Base-by-base conservation (phyloP, 1,140 invertebrate genomes). In the Sarcophaga bullata region DNA sequence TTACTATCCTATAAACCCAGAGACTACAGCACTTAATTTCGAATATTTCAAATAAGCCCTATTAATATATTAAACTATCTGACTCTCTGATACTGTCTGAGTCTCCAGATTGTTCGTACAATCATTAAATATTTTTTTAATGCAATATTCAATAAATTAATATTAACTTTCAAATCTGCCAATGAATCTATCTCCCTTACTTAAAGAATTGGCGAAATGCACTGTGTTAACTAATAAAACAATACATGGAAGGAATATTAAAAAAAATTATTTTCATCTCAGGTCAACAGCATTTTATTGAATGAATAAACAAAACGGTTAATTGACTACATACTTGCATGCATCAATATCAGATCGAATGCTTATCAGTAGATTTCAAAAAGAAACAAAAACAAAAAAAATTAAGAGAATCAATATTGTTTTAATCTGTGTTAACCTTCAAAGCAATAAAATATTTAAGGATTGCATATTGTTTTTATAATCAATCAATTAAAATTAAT, bases 251-350 rank as follows among this genome's bases (percentile, higher is more conserved):
- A 37, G 25, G 4, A 37, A 37, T 37, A 37, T 37, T 37, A 37
- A 37, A 37, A 37, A 37, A 37, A 37, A 37, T 37, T 37, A 37
- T 37, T n/a, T n/a, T 58, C 54, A 15, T 13, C 6, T 58, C 54
- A 58, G 54, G 54, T 58, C 54, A 58, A 58, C 54, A 58, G 54
- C 54, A 58, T 58, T 58, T 58, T 58, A 58, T 58, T 58, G 54
- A 58, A 15, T 58, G 54, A 58, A 58, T 58, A 37, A 37, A 37
- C 4, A 58, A n/a, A n/a, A 58, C 54, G 54, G 11, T 58, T 58
- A 58, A 58, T 15, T n/a, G 54, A n/a, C 54, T n/a, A 6, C 54
- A 58, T 13, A 58, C 54, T 58, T 58, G 15, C 13, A 58, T 37
- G 25, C 25, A 37, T 4, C 54, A 15, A n/a, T 58, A 58, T 58